phyloP scores from a whole-genome alignment of 2,113 vertebrate species.

The Chlorocebus sabaeus region DNA sequence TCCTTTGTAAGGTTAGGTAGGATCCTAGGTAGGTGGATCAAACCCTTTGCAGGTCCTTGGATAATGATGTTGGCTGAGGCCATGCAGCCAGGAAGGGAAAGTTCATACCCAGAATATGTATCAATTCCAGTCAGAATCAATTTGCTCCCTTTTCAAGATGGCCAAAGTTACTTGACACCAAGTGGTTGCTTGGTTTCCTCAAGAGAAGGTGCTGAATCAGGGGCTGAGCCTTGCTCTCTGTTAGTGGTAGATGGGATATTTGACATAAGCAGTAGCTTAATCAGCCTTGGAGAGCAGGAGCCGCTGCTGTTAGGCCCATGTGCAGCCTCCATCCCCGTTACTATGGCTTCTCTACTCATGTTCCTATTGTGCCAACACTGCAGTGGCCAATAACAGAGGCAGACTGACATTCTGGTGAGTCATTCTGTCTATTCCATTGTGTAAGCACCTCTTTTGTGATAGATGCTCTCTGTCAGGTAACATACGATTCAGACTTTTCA shows the following conservation, averaged over 20 bases:
- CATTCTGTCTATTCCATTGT: background rate
- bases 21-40: background rate
- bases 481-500: background rate
- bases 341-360: background rate
- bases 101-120: background rate
- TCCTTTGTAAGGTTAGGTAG: background rate
- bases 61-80: background rate
- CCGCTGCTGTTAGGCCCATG: background rate
- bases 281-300: background rate
- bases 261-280: background rate
- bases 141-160: background rate
- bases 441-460: background rate
- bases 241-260: background rate
- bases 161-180: background rate
- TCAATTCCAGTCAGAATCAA: background rate
- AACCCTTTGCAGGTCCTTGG: background rate
- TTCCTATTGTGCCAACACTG: background rate
- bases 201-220: background rate
- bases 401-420: rapidly evolving
- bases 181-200: background rate
- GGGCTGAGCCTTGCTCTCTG: background rate
- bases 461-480: background rate
- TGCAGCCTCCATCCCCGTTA: background rate
- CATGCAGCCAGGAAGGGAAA: background rate
- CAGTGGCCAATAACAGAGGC: background rate